Conservation (phyloP, 2,113 vertebrate genomes). For the Atrichornis clamosus region DNA sequence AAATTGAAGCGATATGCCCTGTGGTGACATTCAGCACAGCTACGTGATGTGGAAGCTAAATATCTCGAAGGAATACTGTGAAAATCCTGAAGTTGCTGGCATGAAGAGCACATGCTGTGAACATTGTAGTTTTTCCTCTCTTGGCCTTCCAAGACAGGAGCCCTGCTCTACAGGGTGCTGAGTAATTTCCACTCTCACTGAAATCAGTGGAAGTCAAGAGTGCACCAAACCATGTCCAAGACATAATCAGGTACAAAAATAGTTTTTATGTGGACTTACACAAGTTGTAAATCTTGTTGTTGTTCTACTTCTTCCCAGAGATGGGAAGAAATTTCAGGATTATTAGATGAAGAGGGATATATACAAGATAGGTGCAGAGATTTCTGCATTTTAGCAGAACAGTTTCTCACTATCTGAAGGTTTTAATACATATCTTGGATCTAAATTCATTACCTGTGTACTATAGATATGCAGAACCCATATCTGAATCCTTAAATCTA, state of each 20-base stretch:
- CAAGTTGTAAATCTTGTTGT: neutral
- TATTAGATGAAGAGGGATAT: neutral
- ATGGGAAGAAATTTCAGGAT: neutral
- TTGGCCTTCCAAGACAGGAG: neutral
- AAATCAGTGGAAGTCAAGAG: neutral
- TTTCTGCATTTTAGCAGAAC: neutral
- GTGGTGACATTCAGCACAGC: neutral
- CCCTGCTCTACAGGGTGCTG: neutral
- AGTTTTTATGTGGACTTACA: neutral
- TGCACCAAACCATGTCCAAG: neutral
- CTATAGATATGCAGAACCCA: neutral
- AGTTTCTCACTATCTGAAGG: neutral
- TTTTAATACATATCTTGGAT: neutral
- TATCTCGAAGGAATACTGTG: neutral
- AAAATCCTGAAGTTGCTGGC: neutral
- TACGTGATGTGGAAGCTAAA: neutral
- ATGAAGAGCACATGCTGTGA: neutral
- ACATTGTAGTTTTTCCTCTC: neutral
- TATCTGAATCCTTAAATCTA: neutral
- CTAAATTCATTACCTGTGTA: neutral
- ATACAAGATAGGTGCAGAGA: neutral
- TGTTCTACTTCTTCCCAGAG: neutral
- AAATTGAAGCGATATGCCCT: neutral
- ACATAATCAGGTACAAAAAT: neutral
- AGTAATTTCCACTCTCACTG: neutral